Percentiles rank a stretch among this genome's conserved stretches.
Conservation (phyloP, 2,797 vertebrate species). For the Anolis apletophallus region DNA sequence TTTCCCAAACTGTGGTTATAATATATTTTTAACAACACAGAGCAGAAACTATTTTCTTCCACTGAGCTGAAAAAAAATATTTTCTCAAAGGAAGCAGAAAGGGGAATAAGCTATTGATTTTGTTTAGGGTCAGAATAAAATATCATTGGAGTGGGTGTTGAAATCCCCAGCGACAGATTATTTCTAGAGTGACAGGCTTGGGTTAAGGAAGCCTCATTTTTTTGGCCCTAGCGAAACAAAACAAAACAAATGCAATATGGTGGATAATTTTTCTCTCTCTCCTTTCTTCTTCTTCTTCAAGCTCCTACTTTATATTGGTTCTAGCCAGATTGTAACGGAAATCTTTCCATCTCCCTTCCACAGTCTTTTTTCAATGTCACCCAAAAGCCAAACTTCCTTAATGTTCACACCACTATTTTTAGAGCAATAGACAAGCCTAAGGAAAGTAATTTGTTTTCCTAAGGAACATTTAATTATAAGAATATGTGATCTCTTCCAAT, state of each 20-base stretch:
- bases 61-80: constrained; percentile 61
- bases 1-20: constrained; percentile 70
- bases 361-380: constrained; percentile 12
- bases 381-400: not conserved
- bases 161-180: constrained; percentile 67
- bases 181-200: constrained; percentile 66
- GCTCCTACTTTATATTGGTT: constrained; percentile 41
- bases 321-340: constrained; percentile 58
- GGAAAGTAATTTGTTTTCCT: not conserved
- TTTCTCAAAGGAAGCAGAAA: constrained; percentile 65
- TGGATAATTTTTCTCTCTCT: constrained; percentile 49
- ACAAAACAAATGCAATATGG: constrained; percentile 67
- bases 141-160: constrained; percentile 70
- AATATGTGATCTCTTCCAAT: not conserved
- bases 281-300: not conserved
- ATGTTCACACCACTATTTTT: not conserved
- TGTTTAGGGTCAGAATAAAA: constrained; percentile 76
- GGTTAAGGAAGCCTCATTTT: constrained; percentile 51
- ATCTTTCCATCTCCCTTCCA: constrained; percentile 10
- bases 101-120: constrained; percentile 67
- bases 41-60: constrained; percentile 71
- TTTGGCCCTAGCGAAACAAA: constrained; percentile 59
- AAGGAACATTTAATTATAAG: not conserved
- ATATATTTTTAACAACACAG: constrained; percentile 73
- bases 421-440: not conserved